phyloP scores from a whole-genome alignment of 2,113 vertebrate species.

The Phalacrocorax brasilianus region DNA sequence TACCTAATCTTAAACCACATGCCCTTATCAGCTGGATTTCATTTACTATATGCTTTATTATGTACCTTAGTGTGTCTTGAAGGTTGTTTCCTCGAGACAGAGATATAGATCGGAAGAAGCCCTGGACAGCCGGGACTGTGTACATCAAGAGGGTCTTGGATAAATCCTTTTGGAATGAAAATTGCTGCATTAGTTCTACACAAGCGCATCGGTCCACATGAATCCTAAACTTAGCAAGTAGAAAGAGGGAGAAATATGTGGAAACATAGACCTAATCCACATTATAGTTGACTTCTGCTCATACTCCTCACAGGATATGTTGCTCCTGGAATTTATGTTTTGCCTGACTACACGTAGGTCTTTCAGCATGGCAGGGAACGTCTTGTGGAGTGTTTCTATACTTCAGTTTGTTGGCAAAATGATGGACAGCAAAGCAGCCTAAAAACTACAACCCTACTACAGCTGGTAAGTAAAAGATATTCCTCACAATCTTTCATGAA shows the following conservation, averaged over 20 bases:
- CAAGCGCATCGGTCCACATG: background rate
- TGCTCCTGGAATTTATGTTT: background rate
- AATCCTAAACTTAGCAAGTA: background rate
- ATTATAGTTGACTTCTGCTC: background rate
- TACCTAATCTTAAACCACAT: background rate
- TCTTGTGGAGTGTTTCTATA: background rate
- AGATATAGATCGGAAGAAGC: constrained; percentile 97
- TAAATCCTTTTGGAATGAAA: constrained; percentile 82
- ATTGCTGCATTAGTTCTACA: constrained; percentile 13
- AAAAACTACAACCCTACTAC: background rate
- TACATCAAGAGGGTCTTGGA: constrained; percentile 94
- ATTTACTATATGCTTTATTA: background rate
- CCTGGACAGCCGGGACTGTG: constrained; percentile 97
- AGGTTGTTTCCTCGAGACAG: constrained; percentile 96
- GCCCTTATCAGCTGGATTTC: background rate
- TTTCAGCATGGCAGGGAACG: background rate
- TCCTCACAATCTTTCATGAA: background rate
- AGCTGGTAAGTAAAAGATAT: background rate
- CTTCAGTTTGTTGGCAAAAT: background rate
- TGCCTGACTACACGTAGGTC: background rate
- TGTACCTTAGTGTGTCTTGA: constrained; percentile 94
- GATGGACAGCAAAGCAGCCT: background rate
- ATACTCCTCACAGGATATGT: background rate
- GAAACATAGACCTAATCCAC: background rate
- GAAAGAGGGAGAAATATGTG: background rate